Percentiles rank a stretch among this genome's conserved stretches.
Conservation (phyloP, 2,888 invertebrate genomes). For the Syrphus vitripennis region DNA sequence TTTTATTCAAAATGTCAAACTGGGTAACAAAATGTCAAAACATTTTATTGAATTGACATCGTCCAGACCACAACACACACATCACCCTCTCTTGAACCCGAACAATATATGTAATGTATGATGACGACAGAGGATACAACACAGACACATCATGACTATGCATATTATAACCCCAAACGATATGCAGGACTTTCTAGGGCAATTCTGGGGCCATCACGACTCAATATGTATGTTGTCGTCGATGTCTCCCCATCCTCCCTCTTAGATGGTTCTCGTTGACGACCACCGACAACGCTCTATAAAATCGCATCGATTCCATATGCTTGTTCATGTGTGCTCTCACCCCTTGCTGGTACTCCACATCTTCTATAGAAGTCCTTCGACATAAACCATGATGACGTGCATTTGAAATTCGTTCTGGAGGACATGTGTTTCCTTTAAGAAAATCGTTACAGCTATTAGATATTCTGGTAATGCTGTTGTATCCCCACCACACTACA, state of each 20-base stretch:
- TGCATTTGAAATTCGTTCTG: constrained; percentile 58
- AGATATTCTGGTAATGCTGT: constrained; percentile 53
- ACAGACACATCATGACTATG: not conserved
- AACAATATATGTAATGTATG: not conserved
- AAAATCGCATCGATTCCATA: constrained; percentile 45
- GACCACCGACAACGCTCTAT: not conserved
- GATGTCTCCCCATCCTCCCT: not conserved
- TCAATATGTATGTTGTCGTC: constrained; percentile 20
- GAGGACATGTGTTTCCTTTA: constrained; percentile 51
- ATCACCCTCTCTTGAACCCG: not conserved
- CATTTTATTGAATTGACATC: constrained; percentile 32
- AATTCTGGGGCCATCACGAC: constrained; percentile 15
- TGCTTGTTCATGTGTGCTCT: not conserved
- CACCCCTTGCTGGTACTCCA: not conserved
- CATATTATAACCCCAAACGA: not conserved
- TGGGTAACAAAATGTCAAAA: not conserved
- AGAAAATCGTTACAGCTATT: constrained; percentile 67
- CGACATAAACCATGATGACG: constrained; percentile 40
- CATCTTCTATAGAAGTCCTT: constrained; percentile 10
- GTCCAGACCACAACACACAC: constrained; percentile 18
- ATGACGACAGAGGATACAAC: constrained; percentile 19
- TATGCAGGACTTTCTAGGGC: not conserved
- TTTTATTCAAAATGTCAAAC: constrained; percentile 19
- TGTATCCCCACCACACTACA: constrained; percentile 15
- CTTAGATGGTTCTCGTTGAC: not conserved